These are phyloP conservation scores for Genyomyrus donnyi DNA, from an alignment of 2,113 vertebrate species.

Conservation along the genomic window DNA sequence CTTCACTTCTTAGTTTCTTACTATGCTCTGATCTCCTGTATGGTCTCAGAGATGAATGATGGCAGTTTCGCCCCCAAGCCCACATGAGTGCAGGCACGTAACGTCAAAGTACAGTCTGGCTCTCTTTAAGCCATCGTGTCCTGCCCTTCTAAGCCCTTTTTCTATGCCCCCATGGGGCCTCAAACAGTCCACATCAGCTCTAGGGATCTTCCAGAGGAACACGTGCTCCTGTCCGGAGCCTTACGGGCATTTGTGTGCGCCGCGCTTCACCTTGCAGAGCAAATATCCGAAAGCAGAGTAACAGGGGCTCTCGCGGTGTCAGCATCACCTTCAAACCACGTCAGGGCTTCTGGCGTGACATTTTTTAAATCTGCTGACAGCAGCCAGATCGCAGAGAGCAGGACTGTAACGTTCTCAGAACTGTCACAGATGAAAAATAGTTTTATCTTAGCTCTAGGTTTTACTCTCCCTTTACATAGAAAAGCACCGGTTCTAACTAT, in stretches of 20 bases:
- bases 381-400: not conserved
- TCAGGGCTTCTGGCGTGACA: not conserved
- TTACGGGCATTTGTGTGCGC: slow-evolving; percentile 20
- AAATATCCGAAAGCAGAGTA: not conserved
- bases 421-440: slow-evolving; percentile 2
- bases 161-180: not conserved
- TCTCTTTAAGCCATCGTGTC: not conserved
- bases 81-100: not conserved
- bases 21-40: not conserved
- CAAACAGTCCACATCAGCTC: not conserved
- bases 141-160: not conserved
- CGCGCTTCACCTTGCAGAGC: not conserved
- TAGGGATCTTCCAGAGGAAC: not conserved
- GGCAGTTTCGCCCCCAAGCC: not conserved
- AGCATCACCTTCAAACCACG: slow-evolving; percentile 27
- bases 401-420: not conserved
- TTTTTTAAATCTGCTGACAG: slow-evolving; percentile 23
- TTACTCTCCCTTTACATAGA: not conserved
- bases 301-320: slow-evolving; percentile 23
- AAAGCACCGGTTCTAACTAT: not conserved
- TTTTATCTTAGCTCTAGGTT: not conserved
- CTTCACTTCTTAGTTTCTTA: not conserved
- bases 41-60: not conserved
- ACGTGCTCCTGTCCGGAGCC: not conserved
- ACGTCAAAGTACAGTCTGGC: no score